A percentile compares a stretch with the other conserved stretches of the same genome.
Conservation (phyloP, 2,888 invertebrate genomes). For the Lycia hirtaria region DNA sequence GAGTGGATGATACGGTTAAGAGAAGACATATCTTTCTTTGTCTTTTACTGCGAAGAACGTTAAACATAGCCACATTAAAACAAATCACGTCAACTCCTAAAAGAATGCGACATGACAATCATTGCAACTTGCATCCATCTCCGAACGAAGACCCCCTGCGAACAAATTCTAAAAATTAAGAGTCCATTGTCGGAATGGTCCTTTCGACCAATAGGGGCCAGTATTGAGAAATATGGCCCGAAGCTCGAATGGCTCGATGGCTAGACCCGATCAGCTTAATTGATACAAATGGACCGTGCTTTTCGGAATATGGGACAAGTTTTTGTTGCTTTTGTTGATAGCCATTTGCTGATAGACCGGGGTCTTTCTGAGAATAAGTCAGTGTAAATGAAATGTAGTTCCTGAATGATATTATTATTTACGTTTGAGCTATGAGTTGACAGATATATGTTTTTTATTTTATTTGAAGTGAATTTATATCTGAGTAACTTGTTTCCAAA, state of each 20-base stretch:
- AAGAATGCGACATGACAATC: neutral
- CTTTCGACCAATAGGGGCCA: slow-evolving; percentile 54
- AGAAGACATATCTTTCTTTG: too few relatives aligned
- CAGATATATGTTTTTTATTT: too few relatives aligned
- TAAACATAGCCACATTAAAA: neutral
- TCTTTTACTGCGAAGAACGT: too few relatives aligned
- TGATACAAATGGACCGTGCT: slow-evolving; percentile 65
- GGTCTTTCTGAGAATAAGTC: too few relatives aligned
- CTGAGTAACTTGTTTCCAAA: too few relatives aligned
- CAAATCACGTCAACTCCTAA: neutral
- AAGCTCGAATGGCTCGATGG: slow-evolving; percentile 45
- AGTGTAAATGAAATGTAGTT: too few relatives aligned
- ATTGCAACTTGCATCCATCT: slow-evolving; percentile 6
- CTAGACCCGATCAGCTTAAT: slow-evolving; percentile 61
- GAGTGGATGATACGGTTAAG: too few relatives aligned
- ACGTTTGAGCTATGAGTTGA: too few relatives aligned
- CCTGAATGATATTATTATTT: too few relatives aligned
- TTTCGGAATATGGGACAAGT: slow-evolving; percentile 36
- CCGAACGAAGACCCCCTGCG: slow-evolving; percentile 9
- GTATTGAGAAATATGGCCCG: slow-evolving; percentile 71
- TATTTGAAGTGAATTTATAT: too few relatives aligned
- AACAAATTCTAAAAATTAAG: slow-evolving; percentile 38
- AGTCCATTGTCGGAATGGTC: slow-evolving; percentile 37
- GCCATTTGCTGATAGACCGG: slow-evolving; percentile 15
- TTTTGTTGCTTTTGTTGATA: slow-evolving; percentile 17